Conservation (phyloP, 2,888 invertebrate species). For the Mechanitis mazaeus region DNA sequence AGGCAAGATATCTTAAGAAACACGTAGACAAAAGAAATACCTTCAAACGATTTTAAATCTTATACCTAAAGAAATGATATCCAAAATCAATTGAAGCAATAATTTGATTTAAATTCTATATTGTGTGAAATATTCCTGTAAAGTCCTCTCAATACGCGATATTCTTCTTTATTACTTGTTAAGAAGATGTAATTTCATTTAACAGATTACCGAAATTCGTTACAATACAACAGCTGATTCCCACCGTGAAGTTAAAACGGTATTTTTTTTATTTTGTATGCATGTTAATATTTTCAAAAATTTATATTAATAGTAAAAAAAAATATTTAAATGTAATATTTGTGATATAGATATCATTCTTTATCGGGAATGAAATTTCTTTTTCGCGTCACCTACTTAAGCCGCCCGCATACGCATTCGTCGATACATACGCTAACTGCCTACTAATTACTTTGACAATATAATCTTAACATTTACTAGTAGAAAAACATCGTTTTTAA, state of each 20-base stretch:
- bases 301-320: too few relatives aligned
- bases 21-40: conserved; percentile 34
- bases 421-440: conserved; percentile 43
- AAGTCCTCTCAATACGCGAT: conserved; percentile 12
- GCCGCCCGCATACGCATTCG: conserved; percentile 48
- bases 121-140: conserved; percentile 26
- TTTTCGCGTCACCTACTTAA: conserved; percentile 33
- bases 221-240: conserved; percentile 66
- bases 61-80: conserved; percentile 22
- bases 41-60: conserved; percentile 25
- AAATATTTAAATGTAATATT: too few relatives aligned
- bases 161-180: conserved; percentile 14
- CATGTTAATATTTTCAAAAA: conserved; percentile 15
- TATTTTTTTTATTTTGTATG: conserved; percentile 27
- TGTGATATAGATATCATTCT: too few relatives aligned
- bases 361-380: too few relatives aligned
- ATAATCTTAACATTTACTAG: background rate
- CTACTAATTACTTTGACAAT: conserved; percentile 41
- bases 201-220: conserved; percentile 41
- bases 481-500: background rate
- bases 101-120: conserved; percentile 18
- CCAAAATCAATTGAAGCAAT: conserved; percentile 24
- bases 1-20: conserved; percentile 66
- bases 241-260: conserved; percentile 50
- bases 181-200: conserved; percentile 19